A percentile compares a stretch with the other conserved stretches of the same genome.
Evolutionary conservation across 2,113 vertebrate species (phyloP).

Genomic region (Sinocyclocheilus anophthalmus): DNA sequence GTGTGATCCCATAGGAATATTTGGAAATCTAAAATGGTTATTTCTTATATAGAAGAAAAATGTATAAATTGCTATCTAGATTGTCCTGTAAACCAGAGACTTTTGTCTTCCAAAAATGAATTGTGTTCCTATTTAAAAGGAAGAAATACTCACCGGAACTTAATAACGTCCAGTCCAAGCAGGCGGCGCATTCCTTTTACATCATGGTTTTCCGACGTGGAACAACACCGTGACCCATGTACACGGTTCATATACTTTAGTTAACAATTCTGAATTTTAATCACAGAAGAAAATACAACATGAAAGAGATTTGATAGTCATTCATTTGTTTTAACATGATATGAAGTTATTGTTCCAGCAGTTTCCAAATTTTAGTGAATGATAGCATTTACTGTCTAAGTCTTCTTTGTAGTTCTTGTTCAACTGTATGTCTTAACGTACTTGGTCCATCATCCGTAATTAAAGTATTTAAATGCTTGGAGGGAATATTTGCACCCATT

Average conservation of each 20-base stretch:
- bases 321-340: not conserved
- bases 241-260: not conserved
- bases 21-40: not conserved
- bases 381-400: no score
- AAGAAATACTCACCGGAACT: constrained; percentile 1
- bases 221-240: no score
- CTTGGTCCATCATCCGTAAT: no score
- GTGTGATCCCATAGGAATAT: not conserved
- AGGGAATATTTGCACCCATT: no score
- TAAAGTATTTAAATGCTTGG: no score
- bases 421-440: no score
- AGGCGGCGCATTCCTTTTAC: not conserved
- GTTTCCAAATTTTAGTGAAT: no score
- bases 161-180: not conserved
- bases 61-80: not conserved
- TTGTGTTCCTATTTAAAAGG: not conserved
- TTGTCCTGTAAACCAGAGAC: not conserved
- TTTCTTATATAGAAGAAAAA: no score
- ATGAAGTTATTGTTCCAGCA: no score
- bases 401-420: no score
- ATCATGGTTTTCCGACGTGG: no score
- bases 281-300: not conserved
- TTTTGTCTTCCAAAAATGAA: not conserved
- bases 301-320: not conserved
- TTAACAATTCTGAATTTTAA: not conserved